A percentile compares a stretch with the other conserved stretches of the same genome.
phyloP scores from a whole-genome alignment of 2,888 invertebrate species.

The Peribatodes rhomboidaria region DNA sequence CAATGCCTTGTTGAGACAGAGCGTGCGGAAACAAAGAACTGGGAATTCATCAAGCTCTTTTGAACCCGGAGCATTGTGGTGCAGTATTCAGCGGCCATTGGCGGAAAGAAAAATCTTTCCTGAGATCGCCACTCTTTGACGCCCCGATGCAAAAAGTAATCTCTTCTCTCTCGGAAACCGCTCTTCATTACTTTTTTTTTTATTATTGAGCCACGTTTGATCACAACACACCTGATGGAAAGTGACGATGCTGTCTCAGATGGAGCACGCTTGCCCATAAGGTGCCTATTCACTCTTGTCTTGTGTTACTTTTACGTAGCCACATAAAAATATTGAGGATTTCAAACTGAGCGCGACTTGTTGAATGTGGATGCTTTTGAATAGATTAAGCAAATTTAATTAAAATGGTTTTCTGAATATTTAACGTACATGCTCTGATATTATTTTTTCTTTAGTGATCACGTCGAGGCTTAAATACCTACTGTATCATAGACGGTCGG shows the following conservation, averaged over 20 bases:
- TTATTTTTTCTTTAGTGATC: constrained; percentile 42
- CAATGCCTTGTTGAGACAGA: constrained; percentile 82
- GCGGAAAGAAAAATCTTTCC: constrained; percentile 80
- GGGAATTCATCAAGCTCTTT: constrained; percentile 85
- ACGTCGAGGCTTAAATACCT: constrained; percentile 14
- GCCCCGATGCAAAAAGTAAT: constrained; percentile 77
- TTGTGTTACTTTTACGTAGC: no score
- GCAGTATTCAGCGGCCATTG: constrained; percentile 76
- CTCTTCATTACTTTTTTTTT: constrained; percentile 77
- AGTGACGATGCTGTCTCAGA: no score
- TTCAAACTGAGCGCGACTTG: constrained; percentile 72
- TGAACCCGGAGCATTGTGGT: constrained; percentile 81
- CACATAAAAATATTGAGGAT: constrained; percentile 68
- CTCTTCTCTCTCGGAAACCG: constrained; percentile 65
- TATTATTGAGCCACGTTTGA: no score
- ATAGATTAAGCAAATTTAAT: constrained; percentile 72
- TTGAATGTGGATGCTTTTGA: constrained; percentile 75
- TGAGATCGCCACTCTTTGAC: constrained; percentile 82
- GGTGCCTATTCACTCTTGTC: no score
- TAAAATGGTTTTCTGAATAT: constrained; percentile 66
- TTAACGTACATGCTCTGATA: constrained; percentile 49
- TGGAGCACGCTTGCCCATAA: no score
- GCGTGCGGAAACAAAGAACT: constrained; percentile 83
- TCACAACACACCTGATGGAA: no score
- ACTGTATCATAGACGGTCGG: neutral